A percentile compares a stretch with the other conserved stretches of the same genome.
phyloP scores from a whole-genome alignment of 1,140 invertebrate species.

The Apis cerana region DNA sequence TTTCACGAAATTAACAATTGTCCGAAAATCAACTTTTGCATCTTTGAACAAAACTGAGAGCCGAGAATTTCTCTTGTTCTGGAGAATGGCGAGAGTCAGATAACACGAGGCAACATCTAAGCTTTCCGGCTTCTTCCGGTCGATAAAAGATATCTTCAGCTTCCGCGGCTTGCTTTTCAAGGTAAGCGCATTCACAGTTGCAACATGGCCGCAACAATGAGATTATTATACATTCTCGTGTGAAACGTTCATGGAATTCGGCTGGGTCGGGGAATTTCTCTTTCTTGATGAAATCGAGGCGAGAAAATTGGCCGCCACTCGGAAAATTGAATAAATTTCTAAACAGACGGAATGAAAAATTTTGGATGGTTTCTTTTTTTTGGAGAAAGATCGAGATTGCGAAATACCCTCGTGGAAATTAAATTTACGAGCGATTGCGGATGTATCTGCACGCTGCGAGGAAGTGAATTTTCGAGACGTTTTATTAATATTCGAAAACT shows the following conservation, averaged over 20 bases:
- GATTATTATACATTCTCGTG: background rate
- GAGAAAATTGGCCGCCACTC: background rate
- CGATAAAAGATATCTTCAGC: slow-evolving; percentile 30
- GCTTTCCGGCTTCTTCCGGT: slow-evolving; percentile 10
- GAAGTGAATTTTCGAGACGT: background rate
- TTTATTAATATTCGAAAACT: no score
- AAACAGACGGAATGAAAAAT: background rate
- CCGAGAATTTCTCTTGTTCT: background rate
- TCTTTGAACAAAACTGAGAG: background rate
- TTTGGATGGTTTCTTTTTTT: no score
- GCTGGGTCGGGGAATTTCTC: background rate
- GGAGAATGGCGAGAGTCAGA: no score
- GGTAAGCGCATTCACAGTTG: background rate
- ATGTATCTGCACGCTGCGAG: no score
- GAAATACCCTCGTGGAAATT: background rate
- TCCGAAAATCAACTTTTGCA: background rate
- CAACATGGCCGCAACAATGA: slow-evolving; percentile 14
- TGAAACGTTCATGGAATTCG: background rate
- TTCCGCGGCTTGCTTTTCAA: slow-evolving; percentile 1
- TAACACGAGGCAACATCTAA: slow-evolving; percentile 6
- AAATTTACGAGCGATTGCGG: background rate
- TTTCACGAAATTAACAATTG: no score
- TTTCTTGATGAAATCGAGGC: slow-evolving; percentile 1
- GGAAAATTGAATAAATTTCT: slow-evolving; percentile 7
- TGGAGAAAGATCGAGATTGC: background rate